These are phyloP conservation scores for Catocala fraxini DNA, from an alignment of 2,888 invertebrate species.

Conservation along the genomic window DNA sequence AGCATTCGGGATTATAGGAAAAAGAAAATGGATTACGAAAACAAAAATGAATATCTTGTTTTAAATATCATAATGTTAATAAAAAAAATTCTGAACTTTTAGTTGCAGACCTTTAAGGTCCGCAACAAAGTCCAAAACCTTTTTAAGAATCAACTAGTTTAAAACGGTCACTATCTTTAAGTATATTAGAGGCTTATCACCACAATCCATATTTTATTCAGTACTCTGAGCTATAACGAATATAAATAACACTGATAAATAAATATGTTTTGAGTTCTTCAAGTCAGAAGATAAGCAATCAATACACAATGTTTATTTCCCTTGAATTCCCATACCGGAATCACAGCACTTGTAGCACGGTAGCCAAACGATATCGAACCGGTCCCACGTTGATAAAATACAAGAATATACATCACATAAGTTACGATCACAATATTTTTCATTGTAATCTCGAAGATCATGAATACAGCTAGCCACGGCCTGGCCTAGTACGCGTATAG, in stretches of 20 bases:
- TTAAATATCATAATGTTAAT: too few species aligned
- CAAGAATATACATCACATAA: slow-evolving; percentile 43
- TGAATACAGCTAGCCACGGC: slow-evolving; percentile 49
- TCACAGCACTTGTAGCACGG: slow-evolving; percentile 38
- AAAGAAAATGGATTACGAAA: too few species aligned
- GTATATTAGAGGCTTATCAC: too few species aligned
- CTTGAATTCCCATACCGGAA: slow-evolving; percentile 29
- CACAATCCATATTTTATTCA: too few species aligned
- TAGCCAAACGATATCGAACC: slow-evolving; percentile 49
- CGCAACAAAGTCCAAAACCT: too few species aligned
- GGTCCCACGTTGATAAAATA: slow-evolving; percentile 48
- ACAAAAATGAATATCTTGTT: too few species aligned
- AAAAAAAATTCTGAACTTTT: too few species aligned
- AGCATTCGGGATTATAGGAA: too few species aligned
- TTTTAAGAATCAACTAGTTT: too few species aligned
- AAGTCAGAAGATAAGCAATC: background rate
- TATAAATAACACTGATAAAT: background rate
- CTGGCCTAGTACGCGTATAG: slow-evolving; percentile 36
- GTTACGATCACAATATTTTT: slow-evolving; percentile 62
- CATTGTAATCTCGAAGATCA: slow-evolving; percentile 67
- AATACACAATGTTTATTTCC: slow-evolving; percentile 8
- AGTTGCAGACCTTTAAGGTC: too few species aligned
- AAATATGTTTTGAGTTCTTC: background rate
- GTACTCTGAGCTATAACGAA: too few species aligned
- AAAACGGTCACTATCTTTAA: too few species aligned